Percentiles rank a stretch among this genome's conserved stretches.
Evolutionary conservation across 2,797 vertebrate species (phyloP).

Genomic region (Thunnus albacares): DNA sequence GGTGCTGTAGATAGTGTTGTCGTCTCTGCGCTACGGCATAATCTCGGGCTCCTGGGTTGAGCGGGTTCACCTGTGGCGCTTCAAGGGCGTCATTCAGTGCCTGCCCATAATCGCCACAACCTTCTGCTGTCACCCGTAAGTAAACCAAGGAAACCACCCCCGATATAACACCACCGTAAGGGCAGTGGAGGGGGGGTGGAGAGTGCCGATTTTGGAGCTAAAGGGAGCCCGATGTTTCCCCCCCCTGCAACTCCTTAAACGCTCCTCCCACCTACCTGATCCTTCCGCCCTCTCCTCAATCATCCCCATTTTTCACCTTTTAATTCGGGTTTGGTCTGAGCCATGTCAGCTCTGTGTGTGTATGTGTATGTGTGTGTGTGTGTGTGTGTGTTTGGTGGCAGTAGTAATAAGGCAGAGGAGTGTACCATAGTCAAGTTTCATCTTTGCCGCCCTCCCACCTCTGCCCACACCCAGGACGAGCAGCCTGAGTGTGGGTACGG

Average conservation of each 20-base stretch:
- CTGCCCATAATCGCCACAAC: constrained; percentile 86
- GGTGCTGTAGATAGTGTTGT: constrained; percentile 85
- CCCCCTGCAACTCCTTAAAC: constrained; percentile 40
- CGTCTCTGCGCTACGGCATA: constrained; percentile 87
- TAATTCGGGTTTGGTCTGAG: constrained; percentile 53
- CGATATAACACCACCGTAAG: constrained; percentile 54
- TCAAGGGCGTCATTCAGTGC: constrained; percentile 85
- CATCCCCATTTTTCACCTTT: constrained; percentile 57
- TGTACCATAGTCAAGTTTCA: constrained; percentile 20
- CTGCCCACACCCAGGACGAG: constrained; percentile 15
- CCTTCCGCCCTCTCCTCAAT: constrained; percentile 28
- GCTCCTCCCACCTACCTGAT: constrained; percentile 31
- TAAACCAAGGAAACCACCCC: constrained; percentile 67
- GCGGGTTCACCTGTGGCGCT: constrained; percentile 85
- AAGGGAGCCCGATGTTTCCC: constrained; percentile 50
- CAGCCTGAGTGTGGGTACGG: constrained; percentile 32
- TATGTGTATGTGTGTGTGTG: constrained; percentile 29
- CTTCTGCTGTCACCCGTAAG: constrained; percentile 88
- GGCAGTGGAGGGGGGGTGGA: constrained; percentile 50
- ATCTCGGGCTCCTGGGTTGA: constrained; percentile 87
- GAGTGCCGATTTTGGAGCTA: constrained; percentile 32
- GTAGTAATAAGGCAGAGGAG: constrained; percentile 56
- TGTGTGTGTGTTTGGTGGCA: constrained; percentile 58
- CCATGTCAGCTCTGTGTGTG: constrained; percentile 11
- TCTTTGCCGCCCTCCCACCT: constrained; percentile 9